Evolutionary conservation across 1,140 invertebrate species (phyloP).

Genomic region (Drosophila sechellia): DNA sequence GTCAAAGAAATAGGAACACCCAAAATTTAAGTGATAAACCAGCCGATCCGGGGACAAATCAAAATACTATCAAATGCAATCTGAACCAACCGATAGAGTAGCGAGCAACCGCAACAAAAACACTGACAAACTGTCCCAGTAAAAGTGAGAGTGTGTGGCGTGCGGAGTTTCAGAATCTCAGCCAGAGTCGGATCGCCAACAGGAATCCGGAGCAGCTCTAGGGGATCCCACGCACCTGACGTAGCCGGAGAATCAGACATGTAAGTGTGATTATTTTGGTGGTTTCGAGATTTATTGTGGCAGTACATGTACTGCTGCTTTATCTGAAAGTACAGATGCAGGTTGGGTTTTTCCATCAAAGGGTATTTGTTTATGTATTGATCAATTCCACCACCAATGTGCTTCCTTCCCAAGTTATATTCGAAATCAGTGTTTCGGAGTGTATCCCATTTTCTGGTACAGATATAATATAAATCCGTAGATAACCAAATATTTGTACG

Average conservation of each 20-base stretch:
- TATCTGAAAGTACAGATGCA: no score
- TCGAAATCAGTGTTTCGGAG: no score
- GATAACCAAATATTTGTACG: no score
- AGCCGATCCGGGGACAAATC: constrained; percentile 6
- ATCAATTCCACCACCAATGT: no score
- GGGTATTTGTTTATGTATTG: no score
- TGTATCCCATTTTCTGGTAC: no score
- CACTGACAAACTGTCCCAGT: constrained; percentile 8
- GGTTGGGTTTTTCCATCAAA: no score
- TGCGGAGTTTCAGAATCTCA: neutral
- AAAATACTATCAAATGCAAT: neutral
- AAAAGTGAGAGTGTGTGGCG: constrained; percentile 36
- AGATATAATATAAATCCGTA: no score
- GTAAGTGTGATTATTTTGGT: constrained; percentile 8
- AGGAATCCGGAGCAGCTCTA: neutral
- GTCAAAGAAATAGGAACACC: neutral
- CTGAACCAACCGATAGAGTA: constrained; percentile 5
- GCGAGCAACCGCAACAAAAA: constrained; percentile 43
- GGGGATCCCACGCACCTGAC: constrained; percentile 15
- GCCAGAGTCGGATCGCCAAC: neutral
- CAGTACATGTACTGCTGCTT: no score
- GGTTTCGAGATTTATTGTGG: neutral
- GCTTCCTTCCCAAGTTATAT: no score
- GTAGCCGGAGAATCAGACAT: neutral
- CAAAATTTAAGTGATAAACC: neutral